Percentiles rank a stretch among this genome's conserved stretches.
Conservation (phyloP, 2,888 invertebrate genomes). For the Lordiphosa andalusiaca region DNA sequence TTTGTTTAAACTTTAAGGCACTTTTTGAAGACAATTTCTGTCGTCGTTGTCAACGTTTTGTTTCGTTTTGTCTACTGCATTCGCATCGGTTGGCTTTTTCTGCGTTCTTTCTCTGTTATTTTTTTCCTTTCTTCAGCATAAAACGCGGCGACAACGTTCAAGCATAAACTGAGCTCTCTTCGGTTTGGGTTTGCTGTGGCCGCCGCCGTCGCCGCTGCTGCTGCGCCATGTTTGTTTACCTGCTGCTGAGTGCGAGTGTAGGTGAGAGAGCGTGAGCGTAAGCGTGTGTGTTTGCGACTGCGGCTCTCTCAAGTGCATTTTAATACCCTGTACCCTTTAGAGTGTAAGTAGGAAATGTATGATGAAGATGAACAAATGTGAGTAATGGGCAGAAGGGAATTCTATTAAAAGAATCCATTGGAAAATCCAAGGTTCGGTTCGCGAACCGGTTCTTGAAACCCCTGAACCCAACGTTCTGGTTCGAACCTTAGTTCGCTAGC, state of each 20-base stretch:
- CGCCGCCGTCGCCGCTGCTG: slow-evolving; percentile 35
- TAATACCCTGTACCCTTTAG: not conserved
- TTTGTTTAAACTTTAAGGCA: slow-evolving; percentile 54
- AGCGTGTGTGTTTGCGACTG: slow-evolving; percentile 15
- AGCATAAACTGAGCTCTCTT: slow-evolving; percentile 52
- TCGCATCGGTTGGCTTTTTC: slow-evolving; percentile 67
- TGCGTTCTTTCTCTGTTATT: slow-evolving; percentile 27
- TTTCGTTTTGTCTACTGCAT: slow-evolving; percentile 70
- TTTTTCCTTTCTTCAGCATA: slow-evolving; percentile 56
- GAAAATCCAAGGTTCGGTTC: no score
- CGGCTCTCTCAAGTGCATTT: slow-evolving; percentile 71
- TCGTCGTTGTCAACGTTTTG: slow-evolving; percentile 59
- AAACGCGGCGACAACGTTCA: slow-evolving; percentile 57
- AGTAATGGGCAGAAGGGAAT: no score
- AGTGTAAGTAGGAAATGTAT: no score
- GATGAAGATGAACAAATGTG: no score
- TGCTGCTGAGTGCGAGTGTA: slow-evolving; percentile 42
- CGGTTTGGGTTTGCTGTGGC: slow-evolving; percentile 3
- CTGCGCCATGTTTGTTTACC: slow-evolving; percentile 66
- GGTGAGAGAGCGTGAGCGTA: slow-evolving; percentile 5
- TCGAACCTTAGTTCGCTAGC: no score
- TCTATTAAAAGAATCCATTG: no score
- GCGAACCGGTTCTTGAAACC: no score
- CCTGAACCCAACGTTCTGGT: no score
- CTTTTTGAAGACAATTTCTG: slow-evolving; percentile 60